These are phyloP conservation scores for Cydia splendana DNA, from an alignment of 1,140 invertebrate species.

Conservation along the genomic window DNA sequence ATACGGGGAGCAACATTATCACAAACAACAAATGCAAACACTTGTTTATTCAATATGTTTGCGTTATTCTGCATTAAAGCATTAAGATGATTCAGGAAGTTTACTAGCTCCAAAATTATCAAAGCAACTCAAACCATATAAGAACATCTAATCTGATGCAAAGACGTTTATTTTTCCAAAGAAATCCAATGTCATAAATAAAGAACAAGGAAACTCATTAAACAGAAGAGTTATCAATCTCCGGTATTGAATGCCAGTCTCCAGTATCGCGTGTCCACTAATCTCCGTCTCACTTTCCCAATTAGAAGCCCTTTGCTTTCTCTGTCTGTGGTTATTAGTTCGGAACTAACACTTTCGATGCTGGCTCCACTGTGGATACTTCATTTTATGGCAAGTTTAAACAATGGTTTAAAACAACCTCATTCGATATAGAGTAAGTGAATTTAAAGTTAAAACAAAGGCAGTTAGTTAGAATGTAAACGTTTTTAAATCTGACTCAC, in stretches of 20 bases:
- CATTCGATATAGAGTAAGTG: neutral
- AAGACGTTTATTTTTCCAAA: neutral
- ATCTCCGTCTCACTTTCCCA: slow-evolving; percentile 33
- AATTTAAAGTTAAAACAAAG: neutral
- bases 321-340: slow-evolving; percentile 48
- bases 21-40: too few relatives aligned
- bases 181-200: neutral
- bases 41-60: too few relatives aligned
- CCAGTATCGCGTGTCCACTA: slow-evolving; percentile 18
- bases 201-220: neutral
- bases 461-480: neutral
- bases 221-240: neutral
- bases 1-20: too few relatives aligned
- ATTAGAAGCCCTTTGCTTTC: slow-evolving; percentile 53
- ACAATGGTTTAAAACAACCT: neutral
- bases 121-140: too few relatives aligned
- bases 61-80: too few relatives aligned
- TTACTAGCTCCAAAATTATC: too few relatives aligned
- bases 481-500: slow-evolving; percentile 15
- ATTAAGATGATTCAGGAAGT: too few relatives aligned
- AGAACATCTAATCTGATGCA: neutral
- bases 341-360: slow-evolving; percentile 50
- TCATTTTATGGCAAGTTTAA: neutral
- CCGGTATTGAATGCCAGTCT: neutral
- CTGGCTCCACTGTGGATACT: neutral